Evolutionary conservation across 2,888 invertebrate genomes (phyloP).

Genomic region (Erpobdella octoculata): DNA sequence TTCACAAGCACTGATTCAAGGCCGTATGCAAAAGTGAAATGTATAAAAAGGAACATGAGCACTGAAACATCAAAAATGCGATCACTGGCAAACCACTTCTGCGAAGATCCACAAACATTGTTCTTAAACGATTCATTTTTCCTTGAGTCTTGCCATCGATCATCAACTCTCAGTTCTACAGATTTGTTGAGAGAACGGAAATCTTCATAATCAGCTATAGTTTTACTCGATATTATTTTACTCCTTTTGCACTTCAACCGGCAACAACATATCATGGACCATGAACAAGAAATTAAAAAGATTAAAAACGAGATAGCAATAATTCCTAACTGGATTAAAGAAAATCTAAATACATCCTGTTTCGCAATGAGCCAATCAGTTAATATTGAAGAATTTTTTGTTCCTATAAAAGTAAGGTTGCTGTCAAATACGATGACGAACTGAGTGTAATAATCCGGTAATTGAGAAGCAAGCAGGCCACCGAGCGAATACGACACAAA

Average conservation of each 20-base stretch:
- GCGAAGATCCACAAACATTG: neutral
- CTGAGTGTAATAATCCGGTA: conserved; percentile 5
- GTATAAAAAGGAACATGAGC: conserved; percentile 24
- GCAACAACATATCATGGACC: neutral
- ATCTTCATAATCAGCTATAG: conserved; percentile 6
- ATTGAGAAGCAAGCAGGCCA: conserved; percentile 4
- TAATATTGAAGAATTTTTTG: neutral
- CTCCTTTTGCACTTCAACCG: neutral
- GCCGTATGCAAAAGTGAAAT: conserved; percentile 25
- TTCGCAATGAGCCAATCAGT: neutral
- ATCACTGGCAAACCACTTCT: conserved; percentile 16
- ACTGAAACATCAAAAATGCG: conserved; percentile 8
- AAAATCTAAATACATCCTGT: neutral
- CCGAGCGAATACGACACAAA: conserved; percentile 18
- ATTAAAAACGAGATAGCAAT: neutral
- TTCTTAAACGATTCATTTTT: neutral
- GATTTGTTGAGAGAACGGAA: conserved; percentile 4
- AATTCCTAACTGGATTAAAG: neutral
- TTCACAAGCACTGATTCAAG: conserved; percentile 7
- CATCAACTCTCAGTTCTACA: conserved; percentile 2
- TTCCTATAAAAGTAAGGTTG: neutral
- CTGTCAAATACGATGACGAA: neutral
- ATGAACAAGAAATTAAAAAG: neutral
- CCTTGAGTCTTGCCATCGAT: neutral
- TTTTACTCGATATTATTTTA: neutral